phyloP scores from a whole-genome alignment of 2,113 vertebrate genomes.

The Bubalus kerabau region DNA sequence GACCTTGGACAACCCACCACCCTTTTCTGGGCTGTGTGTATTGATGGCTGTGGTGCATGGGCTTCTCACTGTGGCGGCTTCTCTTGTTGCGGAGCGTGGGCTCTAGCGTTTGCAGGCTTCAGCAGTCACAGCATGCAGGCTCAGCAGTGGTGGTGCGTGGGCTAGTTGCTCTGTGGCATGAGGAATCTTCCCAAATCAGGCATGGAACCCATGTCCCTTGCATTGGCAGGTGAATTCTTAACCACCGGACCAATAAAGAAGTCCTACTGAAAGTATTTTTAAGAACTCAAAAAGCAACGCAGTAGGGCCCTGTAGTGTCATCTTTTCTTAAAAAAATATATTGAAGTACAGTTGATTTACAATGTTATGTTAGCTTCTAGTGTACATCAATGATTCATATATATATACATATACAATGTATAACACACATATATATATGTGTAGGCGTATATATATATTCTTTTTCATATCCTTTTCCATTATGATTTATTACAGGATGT shows the following conservation, averaged over 20 bases:
- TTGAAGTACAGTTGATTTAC: not conserved
- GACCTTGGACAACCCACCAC: not conserved
- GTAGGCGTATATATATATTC: not conserved
- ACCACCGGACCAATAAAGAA: not conserved
- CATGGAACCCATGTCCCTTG: not conserved
- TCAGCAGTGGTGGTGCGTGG: not conserved
- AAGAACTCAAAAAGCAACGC: not conserved
- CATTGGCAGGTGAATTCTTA: not conserved
- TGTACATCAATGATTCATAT: not conserved
- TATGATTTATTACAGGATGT: not conserved
- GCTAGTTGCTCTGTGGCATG: not conserved
- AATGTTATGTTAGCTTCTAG: not conserved
- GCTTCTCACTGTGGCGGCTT: not conserved
- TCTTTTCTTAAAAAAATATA: not conserved
- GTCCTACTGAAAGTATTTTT: not conserved
- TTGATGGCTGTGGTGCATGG: not conserved
- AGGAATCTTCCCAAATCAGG: not conserved
- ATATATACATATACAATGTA: not conserved
- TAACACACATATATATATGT: not conserved
- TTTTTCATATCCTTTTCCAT: not conserved
- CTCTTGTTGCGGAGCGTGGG: not conserved
- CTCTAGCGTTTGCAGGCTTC: not conserved
- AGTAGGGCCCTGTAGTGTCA: not conserved
- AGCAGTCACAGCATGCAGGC: not conserved
- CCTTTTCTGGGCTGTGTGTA: not conserved